Base-by-base conservation (phyloP, 2,797 vertebrate species). In the Danio choprae region DNA sequence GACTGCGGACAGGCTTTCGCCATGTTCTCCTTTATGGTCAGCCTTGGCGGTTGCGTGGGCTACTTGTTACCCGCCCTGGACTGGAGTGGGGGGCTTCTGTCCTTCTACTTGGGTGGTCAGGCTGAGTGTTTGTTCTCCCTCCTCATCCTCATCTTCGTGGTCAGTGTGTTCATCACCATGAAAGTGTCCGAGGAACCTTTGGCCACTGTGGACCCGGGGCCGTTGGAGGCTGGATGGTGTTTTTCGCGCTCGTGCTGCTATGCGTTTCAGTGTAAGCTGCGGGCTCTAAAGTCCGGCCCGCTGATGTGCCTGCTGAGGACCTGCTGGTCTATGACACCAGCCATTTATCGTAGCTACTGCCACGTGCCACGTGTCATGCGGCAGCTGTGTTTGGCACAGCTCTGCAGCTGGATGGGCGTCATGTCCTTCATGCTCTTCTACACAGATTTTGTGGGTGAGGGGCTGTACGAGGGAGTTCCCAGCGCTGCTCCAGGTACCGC, bases 381-480 rank as follows among this genome's bases (percentile, higher is more conserved):
- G 72, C 93, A 89, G 88, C 91, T 95, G 76, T 95, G 93, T 16
- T 76, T 89, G 71, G 93, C 94, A 6, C 94, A 95, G 87, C 93
- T 95, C 18, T 95, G 94, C 89, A 94, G 93, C 91, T 95, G 94
- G 94, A 93, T 94, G 89, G 93, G 94, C 0, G 91, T 95, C 84
- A 94, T 95, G 94, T 94, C 93, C 20, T 95, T 95, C 59, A 93
- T 94, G 91, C 93, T 95, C 12, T 95, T 95, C 88, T 95, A 94
- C 92, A 95, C 94, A 2, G 94, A 95, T 91, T 95, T 94, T 86
- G 90, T 95, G 29, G 94, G 94, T 1, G 94, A 94, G 83, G 94
- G 94, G 41, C 85, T 95, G 46, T 95, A 95, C 5, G 85, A 88
- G 68, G 94, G 94, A 0, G 91, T 94, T 22, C 94, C 94, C 75